Evolutionary conservation across 92 coral and sea anemone genomes (phyloP).

Genomic region (Phymanthus crucifer): DNA sequence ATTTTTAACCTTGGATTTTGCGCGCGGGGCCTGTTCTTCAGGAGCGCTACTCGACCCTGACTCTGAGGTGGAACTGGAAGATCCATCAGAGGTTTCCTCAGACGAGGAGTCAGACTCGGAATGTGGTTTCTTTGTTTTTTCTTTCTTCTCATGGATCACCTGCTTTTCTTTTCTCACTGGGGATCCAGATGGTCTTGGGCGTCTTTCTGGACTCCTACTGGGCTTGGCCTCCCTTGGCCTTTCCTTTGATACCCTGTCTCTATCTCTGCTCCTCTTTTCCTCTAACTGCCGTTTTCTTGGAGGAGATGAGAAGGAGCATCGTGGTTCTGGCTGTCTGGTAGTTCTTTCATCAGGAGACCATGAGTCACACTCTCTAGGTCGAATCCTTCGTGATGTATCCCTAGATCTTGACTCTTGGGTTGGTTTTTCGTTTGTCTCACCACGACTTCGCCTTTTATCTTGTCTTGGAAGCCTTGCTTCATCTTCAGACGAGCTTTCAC

Average conservation of each 20-base stretch:
- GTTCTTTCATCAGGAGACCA: background rate
- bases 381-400: background rate
- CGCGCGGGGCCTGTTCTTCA: constrained; percentile 2
- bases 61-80: constrained; percentile 34
- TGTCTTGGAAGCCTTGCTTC: background rate
- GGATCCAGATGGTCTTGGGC: constrained; percentile 16
- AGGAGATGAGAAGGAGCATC: constrained; percentile 7
- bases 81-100: constrained; percentile 35
- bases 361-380: background rate
- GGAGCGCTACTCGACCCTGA: constrained; percentile 33
- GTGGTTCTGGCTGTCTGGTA: background rate
- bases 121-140: constrained; percentile 7
- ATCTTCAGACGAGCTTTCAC: background rate
- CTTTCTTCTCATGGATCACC: constrained; percentile 1
- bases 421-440: background rate
- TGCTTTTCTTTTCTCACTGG: constrained; percentile 22
- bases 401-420: background rate
- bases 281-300: background rate
- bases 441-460: background rate
- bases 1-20: background rate
- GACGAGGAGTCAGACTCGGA: constrained; percentile 35
- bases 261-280: background rate
- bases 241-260: background rate
- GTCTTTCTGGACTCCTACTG: constrained; percentile 47
- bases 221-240: constrained; percentile 7